Percentiles rank a stretch among this genome's conserved stretches.
These are phyloP conservation scores for Bacillus rossius DNA, from an alignment of 1,140 invertebrate genomes.

Conservation along the genomic window DNA sequence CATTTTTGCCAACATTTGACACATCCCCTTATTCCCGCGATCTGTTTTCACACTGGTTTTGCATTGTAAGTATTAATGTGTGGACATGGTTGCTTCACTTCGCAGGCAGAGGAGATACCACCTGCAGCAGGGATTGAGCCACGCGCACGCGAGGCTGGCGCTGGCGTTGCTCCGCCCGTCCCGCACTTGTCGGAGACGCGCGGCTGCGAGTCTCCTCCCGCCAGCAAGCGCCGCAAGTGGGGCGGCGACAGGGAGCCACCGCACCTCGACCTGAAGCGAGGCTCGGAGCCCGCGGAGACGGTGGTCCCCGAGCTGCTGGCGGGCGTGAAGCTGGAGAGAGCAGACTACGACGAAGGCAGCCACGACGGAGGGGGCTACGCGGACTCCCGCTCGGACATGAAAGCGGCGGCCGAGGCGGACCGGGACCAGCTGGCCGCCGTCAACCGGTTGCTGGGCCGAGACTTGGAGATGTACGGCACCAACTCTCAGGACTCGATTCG, in stretches of 20 bases:
- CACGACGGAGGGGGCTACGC: too few relatives aligned
- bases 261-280: too few relatives aligned
- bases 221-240: constrained; percentile 10
- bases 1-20: too few relatives aligned
- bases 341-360: too few relatives aligned
- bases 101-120: background rate
- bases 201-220: constrained; percentile 6
- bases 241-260: background rate
- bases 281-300: too few relatives aligned
- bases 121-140: constrained; percentile 4
- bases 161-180: constrained; percentile 21
- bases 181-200: constrained; percentile 3
- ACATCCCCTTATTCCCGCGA: too few relatives aligned
- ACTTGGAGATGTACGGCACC: constrained; percentile 34
- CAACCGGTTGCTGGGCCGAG: too few relatives aligned
- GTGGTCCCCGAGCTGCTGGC: too few relatives aligned
- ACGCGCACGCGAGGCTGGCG: constrained; percentile 4
- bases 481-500: constrained; percentile 34
- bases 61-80: too few relatives aligned
- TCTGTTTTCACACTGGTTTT: too few relatives aligned
- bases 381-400: constrained; percentile 40
- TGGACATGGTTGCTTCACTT: background rate
- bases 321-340: too few relatives aligned
- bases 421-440: constrained; percentile 18
- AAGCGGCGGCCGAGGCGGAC: constrained; percentile 46